Conservation (phyloP, 2,888 invertebrate genomes). For the Trichopria drosophilae region DNA sequence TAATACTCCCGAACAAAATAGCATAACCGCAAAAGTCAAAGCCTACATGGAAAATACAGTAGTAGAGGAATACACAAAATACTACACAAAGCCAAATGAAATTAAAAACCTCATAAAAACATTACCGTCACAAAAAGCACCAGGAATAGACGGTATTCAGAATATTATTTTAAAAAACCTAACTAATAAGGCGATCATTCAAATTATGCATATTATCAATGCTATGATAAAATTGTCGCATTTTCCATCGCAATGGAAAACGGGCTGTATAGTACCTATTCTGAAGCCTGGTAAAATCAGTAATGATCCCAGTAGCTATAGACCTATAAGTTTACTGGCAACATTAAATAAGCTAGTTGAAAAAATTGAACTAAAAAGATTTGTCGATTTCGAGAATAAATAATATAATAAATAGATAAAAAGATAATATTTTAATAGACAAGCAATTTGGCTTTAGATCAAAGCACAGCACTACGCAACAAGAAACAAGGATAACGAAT, state of each 20-base stretch:
- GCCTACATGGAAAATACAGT: too few relatives aligned
- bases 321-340: too few relatives aligned
- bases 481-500: slow-evolving; percentile 41
- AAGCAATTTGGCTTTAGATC: slow-evolving; percentile 45
- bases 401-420: slow-evolving; percentile 21
- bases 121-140: slow-evolving; percentile 4
- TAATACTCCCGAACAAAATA: slow-evolving; percentile 13
- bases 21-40: background rate
- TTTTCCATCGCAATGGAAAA: slow-evolving; percentile 25
- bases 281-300: slow-evolving; percentile 17
- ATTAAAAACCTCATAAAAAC: background rate
- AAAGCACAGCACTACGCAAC: slow-evolving; percentile 41
- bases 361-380: slow-evolving; percentile 24
- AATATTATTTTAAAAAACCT: slow-evolving; percentile 27
- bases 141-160: slow-evolving; percentile 14
- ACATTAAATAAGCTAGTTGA: slow-evolving; percentile 24
- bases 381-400: too few relatives aligned
- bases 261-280: slow-evolving; percentile 18
- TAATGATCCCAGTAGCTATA: slow-evolving; percentile 16
- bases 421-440: slow-evolving; percentile 27
- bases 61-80: background rate
- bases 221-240: slow-evolving; percentile 10
- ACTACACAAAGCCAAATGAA: slow-evolving; percentile 1
- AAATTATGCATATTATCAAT: slow-evolving; percentile 21
- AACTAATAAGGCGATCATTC: slow-evolving; percentile 10